phyloP scores from a whole-genome alignment of 2,113 vertebrate species.

The Hippocampus guttulatus region DNA sequence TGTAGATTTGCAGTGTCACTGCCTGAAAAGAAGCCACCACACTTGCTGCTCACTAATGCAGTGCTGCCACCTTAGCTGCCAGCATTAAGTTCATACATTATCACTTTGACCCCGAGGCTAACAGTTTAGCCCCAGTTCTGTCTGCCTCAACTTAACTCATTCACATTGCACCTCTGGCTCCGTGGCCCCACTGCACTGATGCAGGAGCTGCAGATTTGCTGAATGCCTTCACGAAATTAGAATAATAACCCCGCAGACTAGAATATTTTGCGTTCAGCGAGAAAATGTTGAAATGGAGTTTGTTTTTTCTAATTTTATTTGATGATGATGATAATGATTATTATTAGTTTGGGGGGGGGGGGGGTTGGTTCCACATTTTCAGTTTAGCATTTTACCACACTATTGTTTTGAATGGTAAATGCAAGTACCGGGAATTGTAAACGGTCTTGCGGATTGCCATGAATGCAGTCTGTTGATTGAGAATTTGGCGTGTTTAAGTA shows the following conservation, averaged over 20 bases:
- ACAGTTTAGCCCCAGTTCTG: slow-evolving; percentile 65
- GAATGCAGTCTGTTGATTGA: background rate
- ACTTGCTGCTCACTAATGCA: slow-evolving; percentile 49
- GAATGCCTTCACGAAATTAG: slow-evolving; percentile 58
- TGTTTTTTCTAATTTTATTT: slow-evolving; percentile 17
- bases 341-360: no score
- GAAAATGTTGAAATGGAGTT: slow-evolving; percentile 4
- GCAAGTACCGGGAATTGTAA: background rate
- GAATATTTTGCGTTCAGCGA: slow-evolving; percentile 29
- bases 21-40: slow-evolving; percentile 20
- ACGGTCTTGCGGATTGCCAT: background rate
- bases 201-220: slow-evolving; percentile 54
- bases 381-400: background rate
- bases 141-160: slow-evolving; percentile 63
- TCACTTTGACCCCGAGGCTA: slow-evolving; percentile 63
- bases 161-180: slow-evolving; percentile 54
- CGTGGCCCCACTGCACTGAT: slow-evolving; percentile 36
- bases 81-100: slow-evolving; percentile 62
- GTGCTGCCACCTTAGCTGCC: slow-evolving; percentile 37
- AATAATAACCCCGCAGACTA: slow-evolving; percentile 48
- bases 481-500: no score
- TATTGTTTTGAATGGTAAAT: background rate
- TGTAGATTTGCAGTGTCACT: slow-evolving; percentile 14
- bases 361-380: background rate
- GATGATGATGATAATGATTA: background rate